Percentiles rank a stretch among this genome's conserved stretches.
These are phyloP conservation scores for Drosophila lowei DNA, from an alignment of 1,140 invertebrate genomes.

Conservation along the genomic window DNA sequence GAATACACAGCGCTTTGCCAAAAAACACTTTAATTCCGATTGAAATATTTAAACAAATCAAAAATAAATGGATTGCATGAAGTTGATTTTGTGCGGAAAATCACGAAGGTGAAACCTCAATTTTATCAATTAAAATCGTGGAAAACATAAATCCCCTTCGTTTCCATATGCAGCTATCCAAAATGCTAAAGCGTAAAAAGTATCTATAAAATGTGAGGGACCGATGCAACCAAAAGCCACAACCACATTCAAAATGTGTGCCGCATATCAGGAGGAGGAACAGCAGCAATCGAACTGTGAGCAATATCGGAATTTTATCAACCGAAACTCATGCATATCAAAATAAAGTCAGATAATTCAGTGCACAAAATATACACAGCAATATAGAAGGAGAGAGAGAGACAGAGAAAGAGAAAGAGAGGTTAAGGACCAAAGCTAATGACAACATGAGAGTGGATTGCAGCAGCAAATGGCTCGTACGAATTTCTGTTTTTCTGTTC, in stretches of 20 bases:
- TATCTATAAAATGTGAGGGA: conserved; percentile 21
- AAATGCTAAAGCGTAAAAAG: conserved; percentile 50
- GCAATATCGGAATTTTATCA: conserved; percentile 17
- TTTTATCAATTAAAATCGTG: conserved; percentile 3
- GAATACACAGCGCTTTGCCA: no score
- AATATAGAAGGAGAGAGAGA: conserved; percentile 15
- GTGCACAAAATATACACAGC: conserved; percentile 1
- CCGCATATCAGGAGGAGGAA: conserved; percentile 24
- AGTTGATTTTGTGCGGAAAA: no score
- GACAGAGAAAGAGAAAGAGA: background rate
- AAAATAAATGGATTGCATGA: no score
- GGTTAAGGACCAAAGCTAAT: conserved; percentile 30
- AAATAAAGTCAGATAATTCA: conserved; percentile 6
- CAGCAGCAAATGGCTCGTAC: conserved; percentile 39
- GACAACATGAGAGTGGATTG: conserved; percentile 61
- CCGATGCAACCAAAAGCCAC: background rate
- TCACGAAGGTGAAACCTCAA: no score
- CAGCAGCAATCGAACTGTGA: conserved; percentile 35
- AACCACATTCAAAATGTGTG: conserved; percentile 28
- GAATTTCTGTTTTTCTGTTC: conserved; percentile 44
- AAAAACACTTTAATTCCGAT: no score
- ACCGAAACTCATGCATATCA: conserved; percentile 7
- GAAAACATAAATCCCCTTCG: background rate
- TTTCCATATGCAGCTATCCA: conserved; percentile 4
- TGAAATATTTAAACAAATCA: no score